Conservation (phyloP, 1,140 invertebrate species). For the Bombus affinis region DNA sequence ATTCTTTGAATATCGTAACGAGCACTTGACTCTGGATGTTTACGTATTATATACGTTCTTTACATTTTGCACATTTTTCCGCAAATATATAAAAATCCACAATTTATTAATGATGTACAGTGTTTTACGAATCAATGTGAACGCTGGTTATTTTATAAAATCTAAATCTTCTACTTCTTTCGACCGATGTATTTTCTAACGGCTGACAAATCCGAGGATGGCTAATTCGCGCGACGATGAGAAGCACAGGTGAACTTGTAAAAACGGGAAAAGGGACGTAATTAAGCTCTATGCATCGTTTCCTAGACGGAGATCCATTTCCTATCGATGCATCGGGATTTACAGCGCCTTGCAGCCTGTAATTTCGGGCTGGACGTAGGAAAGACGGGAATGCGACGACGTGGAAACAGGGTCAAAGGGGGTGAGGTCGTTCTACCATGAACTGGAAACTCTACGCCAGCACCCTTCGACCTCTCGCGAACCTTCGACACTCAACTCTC, state of each 20-base stretch:
- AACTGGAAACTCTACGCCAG: slow-evolving; percentile 10
- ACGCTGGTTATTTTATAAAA: not conserved
- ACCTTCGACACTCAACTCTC: not conserved
- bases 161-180: not conserved
- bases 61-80: too few relatives aligned
- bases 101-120: too few relatives aligned
- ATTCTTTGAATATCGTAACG: too few relatives aligned
- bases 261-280: slow-evolving; percentile 1
- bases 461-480: slow-evolving; percentile 41
- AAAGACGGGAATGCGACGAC: slow-evolving; percentile 49
- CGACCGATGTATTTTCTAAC: not conserved
- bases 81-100: too few relatives aligned
- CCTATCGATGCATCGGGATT: slow-evolving; percentile 35
- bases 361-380: slow-evolving; percentile 57
- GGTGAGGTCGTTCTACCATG: not conserved
- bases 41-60: too few relatives aligned
- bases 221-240: not conserved
- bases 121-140: too few relatives aligned
- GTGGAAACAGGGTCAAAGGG: slow-evolving; percentile 60
- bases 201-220: not conserved
- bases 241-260: not conserved
- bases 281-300: slow-evolving; percentile 35
- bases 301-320: slow-evolving; percentile 24
- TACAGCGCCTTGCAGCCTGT: slow-evolving; percentile 36
- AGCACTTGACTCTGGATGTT: too few relatives aligned